phyloP scores from a whole-genome alignment of 2,113 vertebrate genomes.

The Corythornis madagascariensis region DNA sequence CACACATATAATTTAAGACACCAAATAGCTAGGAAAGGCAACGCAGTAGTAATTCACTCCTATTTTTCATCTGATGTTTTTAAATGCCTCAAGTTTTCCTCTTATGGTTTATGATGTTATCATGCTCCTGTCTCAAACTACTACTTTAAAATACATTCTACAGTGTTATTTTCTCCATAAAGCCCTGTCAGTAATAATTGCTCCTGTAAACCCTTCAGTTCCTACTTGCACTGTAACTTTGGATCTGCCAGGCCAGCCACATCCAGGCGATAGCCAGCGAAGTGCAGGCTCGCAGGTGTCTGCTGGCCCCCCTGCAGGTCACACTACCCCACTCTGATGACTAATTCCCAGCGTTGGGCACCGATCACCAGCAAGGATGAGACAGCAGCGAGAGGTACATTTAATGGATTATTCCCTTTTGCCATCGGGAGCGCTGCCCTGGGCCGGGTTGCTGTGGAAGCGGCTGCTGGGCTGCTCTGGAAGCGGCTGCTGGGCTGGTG shows the following conservation, averaged over 20 bases:
- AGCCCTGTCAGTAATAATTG: slow-evolving; percentile 61
- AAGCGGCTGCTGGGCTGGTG: background rate
- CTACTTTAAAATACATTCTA: slow-evolving; percentile 58
- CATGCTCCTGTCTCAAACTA: slow-evolving; percentile 59
- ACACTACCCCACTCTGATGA: background rate
- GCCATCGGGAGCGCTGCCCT: background rate
- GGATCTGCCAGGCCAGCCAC: slow-evolving; percentile 15
- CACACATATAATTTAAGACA: slow-evolving; percentile 20
- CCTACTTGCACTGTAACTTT: slow-evolving; percentile 39
- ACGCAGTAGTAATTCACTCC: slow-evolving; percentile 31
- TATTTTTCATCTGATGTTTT: background rate
- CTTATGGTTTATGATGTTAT: slow-evolving; percentile 61
- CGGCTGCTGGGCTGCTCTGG: background rate
- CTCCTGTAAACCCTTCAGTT: slow-evolving; percentile 42
- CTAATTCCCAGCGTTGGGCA: background rate
- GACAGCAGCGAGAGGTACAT: background rate
- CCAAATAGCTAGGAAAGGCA: background rate
- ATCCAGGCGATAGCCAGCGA: background rate
- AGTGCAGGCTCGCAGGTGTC: slow-evolving; percentile 1
- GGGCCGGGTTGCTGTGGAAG: background rate
- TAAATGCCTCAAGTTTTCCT: slow-evolving; percentile 48
- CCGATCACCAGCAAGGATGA: background rate
- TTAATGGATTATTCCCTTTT: background rate
- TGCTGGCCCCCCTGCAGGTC: fast-evolving
- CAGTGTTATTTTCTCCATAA: slow-evolving; percentile 63